Evolutionary conservation across 2,113 vertebrate species (phyloP), one percentile per base, ranked within the genome.

Genomic region (Erythrolamprus reginae): DNA sequence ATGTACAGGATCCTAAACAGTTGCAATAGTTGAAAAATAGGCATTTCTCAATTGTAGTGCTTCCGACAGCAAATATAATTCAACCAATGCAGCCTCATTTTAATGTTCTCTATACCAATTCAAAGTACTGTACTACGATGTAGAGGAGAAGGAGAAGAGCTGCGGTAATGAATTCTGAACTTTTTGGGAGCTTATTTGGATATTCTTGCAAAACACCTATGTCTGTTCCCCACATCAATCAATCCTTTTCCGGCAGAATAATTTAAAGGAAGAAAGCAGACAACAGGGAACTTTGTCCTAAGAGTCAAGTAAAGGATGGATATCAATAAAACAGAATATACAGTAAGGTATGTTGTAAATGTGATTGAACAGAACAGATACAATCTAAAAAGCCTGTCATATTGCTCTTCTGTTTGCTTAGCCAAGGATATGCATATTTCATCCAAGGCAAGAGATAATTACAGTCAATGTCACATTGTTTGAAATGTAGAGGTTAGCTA

Each of bases 1-100:
- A 26, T 51, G 50, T 65, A 58, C 33, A 86, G 47, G 48, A 53
- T 52, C n/a, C 23, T 38, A 33, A 86, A 50, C 61, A 33, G 52
- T 23, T 88, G 48, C 26, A 42, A 23, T 89, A 95, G 92, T 92
- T 47, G 58, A 90, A 95, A 89, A 3, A 9, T 89, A 91, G 93
- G 94, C 94, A 92, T 93, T 95, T 96, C 94, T 91, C 26, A 86
- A 87, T 92, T 82, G 28, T 84, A 23, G 12, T 70, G 92, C n/a
- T 90, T 50, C 50, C 86, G 0, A 26, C 23, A 58, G 93, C 93
- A 91, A 83, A 89, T 82, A 89, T 90, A 92, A 48, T 84, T 93
- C 38, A 24, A 56, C 90, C 87, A 6, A 17, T 90, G 51, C 52
- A 0, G 1, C 33, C 47, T 0, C 1, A 26, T 7, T 51, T 1